A percentile compares a stretch with the other conserved stretches of the same genome.
Evolutionary conservation across 92 coral and sea anemone genomes (phyloP).

Genomic region (Porites evermanni): DNA sequence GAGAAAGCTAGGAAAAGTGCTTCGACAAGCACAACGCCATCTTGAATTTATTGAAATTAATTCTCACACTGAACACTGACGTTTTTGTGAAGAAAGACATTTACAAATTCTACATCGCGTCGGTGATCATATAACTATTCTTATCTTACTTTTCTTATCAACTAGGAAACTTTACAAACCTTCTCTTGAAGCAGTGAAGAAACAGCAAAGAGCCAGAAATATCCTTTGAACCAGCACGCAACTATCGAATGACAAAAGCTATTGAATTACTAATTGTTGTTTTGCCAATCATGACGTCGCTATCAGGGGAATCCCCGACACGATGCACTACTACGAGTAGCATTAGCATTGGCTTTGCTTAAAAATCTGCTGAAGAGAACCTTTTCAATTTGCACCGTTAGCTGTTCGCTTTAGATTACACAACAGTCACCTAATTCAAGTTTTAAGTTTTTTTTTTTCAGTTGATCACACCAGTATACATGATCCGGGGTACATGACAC

Average conservation of each 20-base stretch:
- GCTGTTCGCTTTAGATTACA: no score
- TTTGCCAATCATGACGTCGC: background rate
- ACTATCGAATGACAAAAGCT: background rate
- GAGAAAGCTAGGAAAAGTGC: constrained; percentile 16
- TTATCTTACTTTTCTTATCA: background rate
- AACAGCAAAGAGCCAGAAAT: background rate
- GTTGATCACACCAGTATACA: no score
- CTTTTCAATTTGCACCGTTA: no score
- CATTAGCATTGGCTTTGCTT: background rate
- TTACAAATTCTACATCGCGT: background rate
- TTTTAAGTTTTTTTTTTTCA: no score
- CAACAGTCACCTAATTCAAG: no score
- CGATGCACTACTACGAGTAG: background rate
- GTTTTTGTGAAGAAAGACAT: background rate
- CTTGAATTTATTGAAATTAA: background rate
- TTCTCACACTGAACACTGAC: background rate
- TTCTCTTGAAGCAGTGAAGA: constrained; percentile 2
- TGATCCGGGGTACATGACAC: no score
- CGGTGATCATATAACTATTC: background rate
- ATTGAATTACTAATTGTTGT: background rate
- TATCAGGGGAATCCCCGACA: constrained; percentile 25
- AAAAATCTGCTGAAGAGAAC: no score
- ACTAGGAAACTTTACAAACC: constrained; percentile 21
- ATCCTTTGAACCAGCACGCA: background rate
- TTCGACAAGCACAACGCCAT: constrained; percentile 33